A percentile compares a stretch with the other conserved stretches of the same genome.
phyloP scores from a whole-genome alignment of 2,888 invertebrate genomes.

The Mellilla xanthometata region DNA sequence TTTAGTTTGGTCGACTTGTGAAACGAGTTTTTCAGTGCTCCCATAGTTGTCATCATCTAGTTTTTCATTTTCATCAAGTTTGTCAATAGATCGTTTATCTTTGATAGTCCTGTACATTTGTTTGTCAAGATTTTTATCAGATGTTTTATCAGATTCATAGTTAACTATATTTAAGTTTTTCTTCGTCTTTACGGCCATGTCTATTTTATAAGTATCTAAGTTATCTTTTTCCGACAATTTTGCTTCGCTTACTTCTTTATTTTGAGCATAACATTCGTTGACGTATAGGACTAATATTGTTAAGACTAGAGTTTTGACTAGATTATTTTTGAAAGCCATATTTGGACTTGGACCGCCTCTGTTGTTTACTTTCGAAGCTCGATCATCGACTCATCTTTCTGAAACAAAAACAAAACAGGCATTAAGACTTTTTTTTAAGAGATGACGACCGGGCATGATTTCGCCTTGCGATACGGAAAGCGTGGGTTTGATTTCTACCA shows the following conservation, averaged over 20 bases:
- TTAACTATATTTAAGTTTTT: neutral
- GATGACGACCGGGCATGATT: too few species aligned
- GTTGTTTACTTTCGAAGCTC: neutral
- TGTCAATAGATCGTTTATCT: neutral
- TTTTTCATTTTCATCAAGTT: too few species aligned
- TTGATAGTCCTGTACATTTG: too few species aligned
- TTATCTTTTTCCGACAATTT: neutral
- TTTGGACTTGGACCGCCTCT: neutral
- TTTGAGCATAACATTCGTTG: conserved; percentile 4
- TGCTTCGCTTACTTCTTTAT: neutral
- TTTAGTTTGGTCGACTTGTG: too few species aligned
- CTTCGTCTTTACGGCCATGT: neutral
- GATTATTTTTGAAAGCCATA: conserved; percentile 9
- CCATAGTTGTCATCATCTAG: too few species aligned
- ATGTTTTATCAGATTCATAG: too few species aligned
- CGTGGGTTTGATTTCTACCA: too few species aligned
- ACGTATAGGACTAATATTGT: conserved; percentile 5
- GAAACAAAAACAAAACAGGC: conserved; percentile 14
- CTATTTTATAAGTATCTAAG: neutral
- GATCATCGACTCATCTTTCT: conserved; percentile 8
- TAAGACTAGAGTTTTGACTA: conserved; percentile 19
- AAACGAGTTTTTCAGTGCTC: too few species aligned
- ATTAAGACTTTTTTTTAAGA: too few species aligned
- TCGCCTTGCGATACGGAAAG: too few species aligned
- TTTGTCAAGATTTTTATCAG: neutral